Conservation (phyloP, 2,888 invertebrate species). For the Cremastobaeus sp. region DNA sequence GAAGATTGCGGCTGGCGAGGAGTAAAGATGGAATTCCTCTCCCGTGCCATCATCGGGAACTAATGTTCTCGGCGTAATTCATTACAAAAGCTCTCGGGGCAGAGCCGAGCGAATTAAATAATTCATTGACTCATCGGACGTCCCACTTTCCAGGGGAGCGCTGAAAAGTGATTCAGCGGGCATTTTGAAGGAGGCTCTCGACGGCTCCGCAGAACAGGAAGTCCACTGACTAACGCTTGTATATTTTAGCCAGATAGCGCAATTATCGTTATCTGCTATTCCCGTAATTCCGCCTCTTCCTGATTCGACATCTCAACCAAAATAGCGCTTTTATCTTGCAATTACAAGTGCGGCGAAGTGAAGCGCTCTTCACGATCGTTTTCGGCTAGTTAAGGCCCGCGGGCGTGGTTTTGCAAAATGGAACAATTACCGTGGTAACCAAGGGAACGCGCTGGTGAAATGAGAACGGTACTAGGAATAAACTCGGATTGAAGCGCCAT, state of each 20-base stretch:
- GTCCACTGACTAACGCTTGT: conserved; percentile 36
- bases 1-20: conserved; percentile 9
- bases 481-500: no score
- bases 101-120: conserved; percentile 25
- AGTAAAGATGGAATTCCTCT: conserved; percentile 21
- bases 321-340: conserved; percentile 34
- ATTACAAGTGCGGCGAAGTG: conserved; percentile 14
- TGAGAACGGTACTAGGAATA: no score
- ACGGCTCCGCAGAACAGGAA: conserved; percentile 24
- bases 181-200: conserved; percentile 12
- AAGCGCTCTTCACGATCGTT: no score
- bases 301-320: conserved; percentile 22
- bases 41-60: conserved; percentile 5
- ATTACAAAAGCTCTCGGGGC: conserved; percentile 5
- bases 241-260: conserved; percentile 21
- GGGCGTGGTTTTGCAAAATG: conserved; percentile 17
- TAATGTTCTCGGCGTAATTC: conserved; percentile 7
- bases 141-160: conserved; percentile 26
- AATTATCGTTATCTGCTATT: conserved; percentile 40
- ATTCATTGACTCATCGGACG: conserved; percentile 36
- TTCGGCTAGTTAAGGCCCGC: no score
- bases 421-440: no score
- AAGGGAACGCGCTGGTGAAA: no score
- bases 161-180: conserved; percentile 32
- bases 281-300: conserved; percentile 35